These are phyloP conservation scores for Drosophila littoralis DNA, from an alignment of 1,140 invertebrate genomes.

Conservation along the genomic window DNA sequence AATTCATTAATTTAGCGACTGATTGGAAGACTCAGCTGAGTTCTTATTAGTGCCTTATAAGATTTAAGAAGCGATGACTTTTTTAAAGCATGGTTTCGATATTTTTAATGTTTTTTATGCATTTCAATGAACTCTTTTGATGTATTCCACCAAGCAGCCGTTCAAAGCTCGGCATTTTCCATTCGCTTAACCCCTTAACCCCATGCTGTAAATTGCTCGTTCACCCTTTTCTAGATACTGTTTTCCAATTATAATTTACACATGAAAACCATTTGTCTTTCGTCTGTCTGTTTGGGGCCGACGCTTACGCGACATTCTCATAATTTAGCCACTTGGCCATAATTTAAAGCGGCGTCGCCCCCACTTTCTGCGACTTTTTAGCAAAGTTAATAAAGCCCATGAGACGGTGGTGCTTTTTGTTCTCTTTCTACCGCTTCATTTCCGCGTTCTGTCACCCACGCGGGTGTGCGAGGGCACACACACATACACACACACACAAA, in stretches of 20 bases:
- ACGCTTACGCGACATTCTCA: constrained; percentile 70
- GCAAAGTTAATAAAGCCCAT: constrained; percentile 48
- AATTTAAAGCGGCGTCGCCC: constrained; percentile 62
- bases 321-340: constrained; percentile 80
- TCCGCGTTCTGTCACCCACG: constrained; percentile 6
- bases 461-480: too few species aligned
- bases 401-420: constrained; percentile 8
- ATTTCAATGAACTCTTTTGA: not conserved
- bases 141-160: not conserved
- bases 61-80: too few species aligned
- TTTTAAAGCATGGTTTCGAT: not conserved
- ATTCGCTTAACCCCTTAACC: not conserved
- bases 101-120: not conserved
- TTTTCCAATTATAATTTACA: constrained; percentile 81
- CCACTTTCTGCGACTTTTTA: constrained; percentile 30
- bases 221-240: constrained; percentile 22
- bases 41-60: too few species aligned
- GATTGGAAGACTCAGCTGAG: too few species aligned
- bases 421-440: constrained; percentile 5
- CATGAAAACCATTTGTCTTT: constrained; percentile 75
- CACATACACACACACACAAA: constrained; percentile 9
- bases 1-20: too few species aligned
- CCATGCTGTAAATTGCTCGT: not conserved
- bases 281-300: constrained; percentile 34
- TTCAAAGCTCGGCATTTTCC: not conserved